Conservation (phyloP, 2,888 invertebrate species). For the Chymomyza amoena region DNA sequence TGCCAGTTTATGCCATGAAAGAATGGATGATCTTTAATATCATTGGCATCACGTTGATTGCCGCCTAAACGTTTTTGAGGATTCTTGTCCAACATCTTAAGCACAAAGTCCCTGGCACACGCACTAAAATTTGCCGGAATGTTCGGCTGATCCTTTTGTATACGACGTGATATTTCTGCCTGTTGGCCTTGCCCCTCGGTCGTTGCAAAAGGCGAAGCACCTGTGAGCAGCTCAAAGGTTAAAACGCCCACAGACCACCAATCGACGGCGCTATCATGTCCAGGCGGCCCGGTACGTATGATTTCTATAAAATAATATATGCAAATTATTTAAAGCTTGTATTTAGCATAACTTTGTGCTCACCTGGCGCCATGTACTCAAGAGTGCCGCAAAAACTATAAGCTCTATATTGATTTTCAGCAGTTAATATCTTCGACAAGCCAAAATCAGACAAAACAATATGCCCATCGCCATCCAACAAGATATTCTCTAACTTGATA, state of each 20-base stretch:
- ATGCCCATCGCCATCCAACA: slow-evolving; percentile 95
- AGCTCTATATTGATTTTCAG: slow-evolving; percentile 86
- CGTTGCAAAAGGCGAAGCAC: slow-evolving; percentile 98
- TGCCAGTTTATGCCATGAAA: slow-evolving; percentile 92
- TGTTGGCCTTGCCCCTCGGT: slow-evolving; percentile 96
- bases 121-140: slow-evolving; percentile 90
- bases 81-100: slow-evolving; percentile 92
- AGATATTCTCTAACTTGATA: slow-evolving; percentile 97
- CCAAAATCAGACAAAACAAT: slow-evolving; percentile 98
- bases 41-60: slow-evolving; percentile 89
- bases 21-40: slow-evolving; percentile 94
- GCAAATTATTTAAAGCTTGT: not conserved
- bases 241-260: slow-evolving; percentile 99
- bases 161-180: slow-evolving; percentile 95
- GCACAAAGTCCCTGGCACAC: slow-evolving; percentile 86
- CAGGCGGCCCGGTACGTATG: slow-evolving; percentile 89
- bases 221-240: slow-evolving; percentile 96
- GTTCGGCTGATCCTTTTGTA: slow-evolving; percentile 92
- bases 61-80: slow-evolving; percentile 91
- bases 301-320: slow-evolving; percentile 79
- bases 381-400: slow-evolving; percentile 99
- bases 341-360: not conserved
- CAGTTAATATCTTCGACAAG: slow-evolving; percentile 91
- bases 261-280: slow-evolving; percentile 98
- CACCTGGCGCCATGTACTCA: slow-evolving; percentile 97